Percentiles rank a stretch among this genome's conserved stretches.
These are phyloP conservation scores for Mesocricetus auratus DNA, from an alignment of 2,113 vertebrate species.

Conservation along the genomic window DNA sequence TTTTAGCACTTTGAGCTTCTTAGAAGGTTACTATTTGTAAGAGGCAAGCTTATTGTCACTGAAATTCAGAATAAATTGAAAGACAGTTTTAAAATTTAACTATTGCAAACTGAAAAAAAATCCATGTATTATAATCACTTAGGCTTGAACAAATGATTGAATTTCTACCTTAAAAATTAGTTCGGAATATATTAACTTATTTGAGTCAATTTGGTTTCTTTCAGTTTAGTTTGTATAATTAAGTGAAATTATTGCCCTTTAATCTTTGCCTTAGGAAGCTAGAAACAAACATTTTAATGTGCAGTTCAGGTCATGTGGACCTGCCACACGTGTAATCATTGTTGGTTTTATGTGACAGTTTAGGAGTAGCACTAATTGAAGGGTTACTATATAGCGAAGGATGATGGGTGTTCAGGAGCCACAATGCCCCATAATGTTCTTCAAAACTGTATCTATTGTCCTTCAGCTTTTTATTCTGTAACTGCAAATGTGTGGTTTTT, in stretches of 20 bases:
- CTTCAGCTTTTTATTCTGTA: slow-evolving; percentile 60
- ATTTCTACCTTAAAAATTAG: slow-evolving; percentile 55
- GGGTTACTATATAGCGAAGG: neutral
- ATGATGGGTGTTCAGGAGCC: neutral
- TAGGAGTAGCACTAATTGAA: neutral
- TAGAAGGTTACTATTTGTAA: slow-evolving; percentile 40
- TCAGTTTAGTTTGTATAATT: slow-evolving; percentile 27
- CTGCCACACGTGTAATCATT: neutral
- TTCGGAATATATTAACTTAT: neutral
- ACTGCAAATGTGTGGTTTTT: slow-evolving; percentile 27
- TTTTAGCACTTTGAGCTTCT: slow-evolving; percentile 54
- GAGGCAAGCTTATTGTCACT: slow-evolving; percentile 29
- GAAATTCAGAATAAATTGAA: slow-evolving; percentile 46
- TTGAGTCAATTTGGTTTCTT: slow-evolving; percentile 36
- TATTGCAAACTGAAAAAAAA: slow-evolving; percentile 38
- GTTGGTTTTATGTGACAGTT: neutral
- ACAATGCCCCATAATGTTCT: neutral
- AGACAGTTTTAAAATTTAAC: slow-evolving; percentile 58
- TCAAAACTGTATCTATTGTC: neutral
- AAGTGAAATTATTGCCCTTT: slow-evolving; percentile 52
- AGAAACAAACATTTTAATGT: neutral
- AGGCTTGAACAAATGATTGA: slow-evolving; percentile 47
- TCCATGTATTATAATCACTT: slow-evolving; percentile 24
- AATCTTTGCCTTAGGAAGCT: slow-evolving; percentile 19
- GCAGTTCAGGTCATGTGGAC: neutral